These are phyloP conservation scores for Chloebia gouldiae DNA, from an alignment of 2,113 vertebrate genomes.

Conservation along the genomic window DNA sequence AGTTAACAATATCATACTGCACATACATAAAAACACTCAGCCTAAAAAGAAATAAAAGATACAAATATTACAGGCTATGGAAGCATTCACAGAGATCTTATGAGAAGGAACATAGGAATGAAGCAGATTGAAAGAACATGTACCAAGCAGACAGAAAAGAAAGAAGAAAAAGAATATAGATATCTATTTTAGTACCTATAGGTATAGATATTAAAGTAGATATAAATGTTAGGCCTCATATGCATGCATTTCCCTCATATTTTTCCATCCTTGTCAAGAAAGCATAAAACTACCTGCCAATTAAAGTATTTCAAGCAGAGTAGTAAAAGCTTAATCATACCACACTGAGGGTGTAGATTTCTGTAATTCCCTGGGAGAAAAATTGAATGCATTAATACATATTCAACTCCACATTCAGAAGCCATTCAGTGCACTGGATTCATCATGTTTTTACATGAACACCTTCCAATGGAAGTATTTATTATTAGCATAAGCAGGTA, in stretches of 20 bases:
- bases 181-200: background rate
- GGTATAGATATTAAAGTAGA: background rate
- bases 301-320: slow-evolving; percentile 41
- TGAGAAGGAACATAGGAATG: fast-evolving
- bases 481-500: slow-evolving; percentile 36
- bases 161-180: background rate
- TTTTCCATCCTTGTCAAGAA: background rate
- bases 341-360: background rate
- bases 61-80: background rate
- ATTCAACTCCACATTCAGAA: slow-evolving; percentile 38
- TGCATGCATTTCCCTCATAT: background rate
- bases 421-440: background rate
- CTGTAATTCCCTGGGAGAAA: slow-evolving; percentile 44
- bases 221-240: background rate
- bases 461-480: slow-evolving; percentile 22
- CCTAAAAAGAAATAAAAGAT: background rate
- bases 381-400: slow-evolving; percentile 11
- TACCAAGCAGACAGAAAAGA: background rate
- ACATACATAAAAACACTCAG: background rate
- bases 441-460: slow-evolving; percentile 32
- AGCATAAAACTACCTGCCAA: background rate
- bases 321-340: slow-evolving; percentile 9
- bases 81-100: background rate
- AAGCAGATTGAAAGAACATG: background rate
- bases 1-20: background rate